These are phyloP conservation scores for Procambarus clarkii DNA, from an alignment of 1,140 invertebrate species.

Conservation along the genomic window DNA sequence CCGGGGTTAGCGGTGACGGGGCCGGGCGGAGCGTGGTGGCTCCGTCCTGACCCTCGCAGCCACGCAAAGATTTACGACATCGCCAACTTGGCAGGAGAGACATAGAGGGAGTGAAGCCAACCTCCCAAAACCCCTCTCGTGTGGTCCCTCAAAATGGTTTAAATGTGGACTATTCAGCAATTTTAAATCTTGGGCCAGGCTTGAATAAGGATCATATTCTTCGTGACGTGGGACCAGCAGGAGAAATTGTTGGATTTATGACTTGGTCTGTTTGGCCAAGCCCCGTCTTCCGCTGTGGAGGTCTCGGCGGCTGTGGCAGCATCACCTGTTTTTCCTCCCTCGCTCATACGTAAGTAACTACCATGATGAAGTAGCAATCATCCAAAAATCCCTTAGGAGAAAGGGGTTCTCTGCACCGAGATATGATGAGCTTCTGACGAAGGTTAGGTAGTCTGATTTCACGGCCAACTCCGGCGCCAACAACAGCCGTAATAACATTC, in stretches of 20 bases:
- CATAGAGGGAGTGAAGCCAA: slow-evolving; percentile 26
- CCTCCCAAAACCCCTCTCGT: slow-evolving; percentile 24
- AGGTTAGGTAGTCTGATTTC: too few relatives aligned
- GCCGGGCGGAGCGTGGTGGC: neutral
- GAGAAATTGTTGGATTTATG: neutral
- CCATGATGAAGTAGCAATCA: neutral
- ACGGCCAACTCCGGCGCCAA: neutral
- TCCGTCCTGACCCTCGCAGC: slow-evolving; percentile 35
- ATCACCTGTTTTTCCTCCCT: neutral
- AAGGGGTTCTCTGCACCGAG: neutral
- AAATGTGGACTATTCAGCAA: neutral
- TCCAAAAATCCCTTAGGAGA: neutral
- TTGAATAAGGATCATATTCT: neutral
- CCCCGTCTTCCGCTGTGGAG: neutral
- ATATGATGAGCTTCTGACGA: neutral
- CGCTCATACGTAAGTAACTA: neutral
- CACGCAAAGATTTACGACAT: slow-evolving; percentile 57
- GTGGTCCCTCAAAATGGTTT: slow-evolving; percentile 27
- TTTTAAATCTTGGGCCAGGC: neutral
- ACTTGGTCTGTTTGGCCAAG: neutral
- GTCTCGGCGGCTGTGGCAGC: neutral
- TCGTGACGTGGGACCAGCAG: neutral
- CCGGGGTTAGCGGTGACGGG: slow-evolving; percentile 18
- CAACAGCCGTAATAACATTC: neutral
- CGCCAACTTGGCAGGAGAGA: slow-evolving; percentile 50